Evolutionary conservation across 2,113 vertebrate genomes (phyloP).

Genomic region (Corydoras sp.): DNA sequence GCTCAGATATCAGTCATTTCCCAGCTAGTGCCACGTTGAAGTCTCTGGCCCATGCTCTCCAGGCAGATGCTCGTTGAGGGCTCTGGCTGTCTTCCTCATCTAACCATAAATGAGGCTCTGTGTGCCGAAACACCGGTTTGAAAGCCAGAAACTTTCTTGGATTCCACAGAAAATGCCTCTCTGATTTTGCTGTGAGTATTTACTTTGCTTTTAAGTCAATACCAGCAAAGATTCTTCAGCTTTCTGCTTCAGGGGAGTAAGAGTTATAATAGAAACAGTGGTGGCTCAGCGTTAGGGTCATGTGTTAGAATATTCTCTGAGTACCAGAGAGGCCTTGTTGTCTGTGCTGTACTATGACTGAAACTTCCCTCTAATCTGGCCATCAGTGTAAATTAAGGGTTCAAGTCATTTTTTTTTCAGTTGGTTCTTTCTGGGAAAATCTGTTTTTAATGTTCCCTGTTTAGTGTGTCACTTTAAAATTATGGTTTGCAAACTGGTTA

Average conservation of each 20-base stretch:
- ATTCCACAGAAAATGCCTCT: slow-evolving; percentile 35
- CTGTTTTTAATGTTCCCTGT: no score
- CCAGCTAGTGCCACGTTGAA: slow-evolving; percentile 36
- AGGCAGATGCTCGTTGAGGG: slow-evolving; percentile 41
- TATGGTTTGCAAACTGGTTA: no score
- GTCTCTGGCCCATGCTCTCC: slow-evolving; percentile 35
- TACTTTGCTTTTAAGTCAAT: slow-evolving; percentile 4
- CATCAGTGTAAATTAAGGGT: no score
- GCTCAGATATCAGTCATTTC: slow-evolving; percentile 2
- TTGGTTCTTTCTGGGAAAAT: no score
- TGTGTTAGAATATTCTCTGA: no score
- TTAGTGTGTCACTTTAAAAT: no score
- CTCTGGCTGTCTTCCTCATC: slow-evolving; percentile 35
- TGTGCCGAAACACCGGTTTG: slow-evolving; percentile 36
- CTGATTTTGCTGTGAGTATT: slow-evolving; percentile 31
- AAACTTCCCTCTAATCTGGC: no score
- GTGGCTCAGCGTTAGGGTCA: neutral
- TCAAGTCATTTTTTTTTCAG: no score
- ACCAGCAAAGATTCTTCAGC: neutral
- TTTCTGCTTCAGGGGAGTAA: neutral
- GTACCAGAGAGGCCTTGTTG: no score
- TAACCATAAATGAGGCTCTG: slow-evolving; percentile 39
- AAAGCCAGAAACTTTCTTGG: slow-evolving; percentile 36
- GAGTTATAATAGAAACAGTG: neutral
- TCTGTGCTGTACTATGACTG: no score